A percentile compares a stretch with the other conserved stretches of the same genome.
These are phyloP conservation scores for Campylomormyrus tamandua DNA, from an alignment of 2,113 vertebrate species.

Conservation along the genomic window DNA sequence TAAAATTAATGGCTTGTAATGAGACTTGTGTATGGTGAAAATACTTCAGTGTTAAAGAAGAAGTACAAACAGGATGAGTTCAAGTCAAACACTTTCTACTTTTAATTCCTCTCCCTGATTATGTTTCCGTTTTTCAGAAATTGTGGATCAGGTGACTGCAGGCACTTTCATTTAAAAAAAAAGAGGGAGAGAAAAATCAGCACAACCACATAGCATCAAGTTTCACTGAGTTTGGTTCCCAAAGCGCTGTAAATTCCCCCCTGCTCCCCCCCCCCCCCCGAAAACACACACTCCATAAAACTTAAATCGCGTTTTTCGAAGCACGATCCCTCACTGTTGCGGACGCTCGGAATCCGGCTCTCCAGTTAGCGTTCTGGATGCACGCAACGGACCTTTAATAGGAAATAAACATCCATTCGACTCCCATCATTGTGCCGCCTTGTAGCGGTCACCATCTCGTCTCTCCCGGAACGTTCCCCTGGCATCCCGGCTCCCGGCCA, in stretches of 20 bases:
- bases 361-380: not conserved
- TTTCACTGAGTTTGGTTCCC: not conserved
- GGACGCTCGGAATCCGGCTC: not conserved
- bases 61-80: not conserved
- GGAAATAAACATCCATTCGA: not conserved
- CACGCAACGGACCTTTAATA: not conserved
- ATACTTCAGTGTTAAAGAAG: not conserved
- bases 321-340: not conserved
- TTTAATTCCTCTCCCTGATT: not conserved
- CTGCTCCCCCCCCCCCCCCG: no score
- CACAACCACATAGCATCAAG: not conserved
- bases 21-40: not conserved
- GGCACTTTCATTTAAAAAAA: not conserved
- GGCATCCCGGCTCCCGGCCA: no score
- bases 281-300: not conserved
- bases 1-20: not conserved
- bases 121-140: not conserved
- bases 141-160: not conserved
- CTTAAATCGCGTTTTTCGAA: not conserved
- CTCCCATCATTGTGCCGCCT: not conserved
- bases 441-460: not conserved
- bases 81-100: not conserved
- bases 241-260: not conserved
- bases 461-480: not conserved
- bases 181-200: not conserved